These are phyloP conservation scores for Ptychochromis oligacanthus DNA, from an alignment of 2,113 vertebrate species.

Conservation along the genomic window DNA sequence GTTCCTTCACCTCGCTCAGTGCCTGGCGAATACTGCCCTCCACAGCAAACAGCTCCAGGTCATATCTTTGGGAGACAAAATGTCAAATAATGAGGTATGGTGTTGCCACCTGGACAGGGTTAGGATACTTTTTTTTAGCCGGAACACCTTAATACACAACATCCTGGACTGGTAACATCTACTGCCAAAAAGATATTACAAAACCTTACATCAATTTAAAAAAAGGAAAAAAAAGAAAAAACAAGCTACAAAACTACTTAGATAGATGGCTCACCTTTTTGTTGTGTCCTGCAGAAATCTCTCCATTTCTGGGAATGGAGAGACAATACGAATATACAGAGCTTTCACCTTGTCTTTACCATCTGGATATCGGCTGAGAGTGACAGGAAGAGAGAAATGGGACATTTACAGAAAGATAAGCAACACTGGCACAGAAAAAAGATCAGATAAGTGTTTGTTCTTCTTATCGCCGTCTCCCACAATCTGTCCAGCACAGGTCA, in stretches of 20 bases:
- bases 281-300: slow-evolving; percentile 92
- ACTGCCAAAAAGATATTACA: background rate
- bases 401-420: slow-evolving; percentile 1
- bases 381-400: background rate
- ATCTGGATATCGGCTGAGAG: slow-evolving; percentile 80
- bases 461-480: background rate
- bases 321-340: slow-evolving; percentile 87
- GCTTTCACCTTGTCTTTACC: slow-evolving; percentile 84
- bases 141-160: background rate
- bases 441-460: slow-evolving; percentile 18
- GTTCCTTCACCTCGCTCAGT: slow-evolving; percentile 80
- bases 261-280: slow-evolving; percentile 80
- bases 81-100: background rate
- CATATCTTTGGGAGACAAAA: slow-evolving; percentile 78
- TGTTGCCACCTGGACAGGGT: background rate
- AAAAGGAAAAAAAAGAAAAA: too few species aligned
- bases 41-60: slow-evolving; percentile 83
- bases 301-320: slow-evolving; percentile 94
- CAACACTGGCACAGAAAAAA: background rate
- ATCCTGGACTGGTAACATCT: background rate
- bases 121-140: background rate
- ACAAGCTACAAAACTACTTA: background rate
- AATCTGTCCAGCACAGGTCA: slow-evolving; percentile 25
- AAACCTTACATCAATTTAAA: background rate
- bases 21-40: slow-evolving; percentile 90